Evolutionary conservation across 2,797 vertebrate genomes (phyloP).

Genomic region (Otolemur crassicaudatus): DNA sequence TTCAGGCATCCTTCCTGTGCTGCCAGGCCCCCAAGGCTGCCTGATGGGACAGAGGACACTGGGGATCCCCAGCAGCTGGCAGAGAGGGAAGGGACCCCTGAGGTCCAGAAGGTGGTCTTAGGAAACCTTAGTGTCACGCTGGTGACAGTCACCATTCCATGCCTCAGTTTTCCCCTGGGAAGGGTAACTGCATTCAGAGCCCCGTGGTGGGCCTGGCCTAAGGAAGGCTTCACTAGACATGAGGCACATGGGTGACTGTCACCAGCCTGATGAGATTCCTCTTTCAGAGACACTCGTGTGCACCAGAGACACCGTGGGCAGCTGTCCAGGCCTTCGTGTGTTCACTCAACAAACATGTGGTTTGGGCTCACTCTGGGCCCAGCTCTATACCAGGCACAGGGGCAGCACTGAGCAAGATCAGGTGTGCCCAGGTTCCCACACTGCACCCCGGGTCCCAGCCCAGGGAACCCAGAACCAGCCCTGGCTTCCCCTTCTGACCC

Average conservation of each 20-base stretch:
- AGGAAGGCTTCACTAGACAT: not conserved
- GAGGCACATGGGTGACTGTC: fast-evolving
- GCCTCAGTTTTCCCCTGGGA: not conserved
- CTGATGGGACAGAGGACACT: not conserved
- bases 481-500: not conserved
- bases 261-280: fast-evolving
- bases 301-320: fast-evolving
- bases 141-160: not conserved
- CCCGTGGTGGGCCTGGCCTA: not conserved
- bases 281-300: fast-evolving
- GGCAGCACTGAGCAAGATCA: not conserved
- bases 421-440: not conserved
- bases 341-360: not conserved
- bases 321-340: fast-evolving
- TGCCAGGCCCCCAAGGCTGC: not conserved
- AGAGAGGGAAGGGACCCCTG: not conserved
- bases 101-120: not conserved
- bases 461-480: not conserved
- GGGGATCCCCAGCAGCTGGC: not conserved
- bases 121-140: not conserved
- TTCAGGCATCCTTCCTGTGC: too few relatives aligned
- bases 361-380: not conserved
- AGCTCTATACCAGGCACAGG: not conserved
- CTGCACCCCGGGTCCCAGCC: not conserved
- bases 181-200: not conserved